Evolutionary conservation across 2,113 vertebrate species (phyloP).

Genomic region (Deroptyus accipitrinus): DNA sequence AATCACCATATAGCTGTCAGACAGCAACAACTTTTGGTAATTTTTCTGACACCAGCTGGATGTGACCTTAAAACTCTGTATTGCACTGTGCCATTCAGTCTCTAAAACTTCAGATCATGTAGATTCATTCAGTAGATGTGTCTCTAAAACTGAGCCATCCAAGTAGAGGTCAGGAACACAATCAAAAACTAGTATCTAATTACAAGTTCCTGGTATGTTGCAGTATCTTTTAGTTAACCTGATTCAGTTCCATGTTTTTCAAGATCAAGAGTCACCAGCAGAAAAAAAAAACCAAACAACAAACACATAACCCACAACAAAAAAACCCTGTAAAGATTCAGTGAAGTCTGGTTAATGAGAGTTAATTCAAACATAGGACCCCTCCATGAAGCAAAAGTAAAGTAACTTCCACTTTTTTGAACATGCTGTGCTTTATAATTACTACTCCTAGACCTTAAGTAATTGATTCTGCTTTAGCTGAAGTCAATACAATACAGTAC

Average conservation of each 20-base stretch:
- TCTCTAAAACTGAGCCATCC: neutral
- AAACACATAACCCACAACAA: neutral
- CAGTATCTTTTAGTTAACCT: neutral
- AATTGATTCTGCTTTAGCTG: neutral
- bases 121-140: neutral
- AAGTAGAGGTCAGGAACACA: neutral
- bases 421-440: neutral
- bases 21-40: neutral
- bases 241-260: neutral
- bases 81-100: neutral
- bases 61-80: neutral
- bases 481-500: neutral
- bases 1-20: neutral
- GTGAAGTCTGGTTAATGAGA: neutral
- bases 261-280: neutral
- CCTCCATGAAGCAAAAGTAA: neutral
- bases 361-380: neutral
- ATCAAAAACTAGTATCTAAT: neutral
- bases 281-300: neutral
- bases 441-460: neutral
- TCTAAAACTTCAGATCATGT: neutral
- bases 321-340: neutral
- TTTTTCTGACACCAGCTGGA: neutral
- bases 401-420: neutral
- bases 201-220: neutral